Conservation (phyloP, 2,797 vertebrate genomes). For the Varecia variegata region DNA sequence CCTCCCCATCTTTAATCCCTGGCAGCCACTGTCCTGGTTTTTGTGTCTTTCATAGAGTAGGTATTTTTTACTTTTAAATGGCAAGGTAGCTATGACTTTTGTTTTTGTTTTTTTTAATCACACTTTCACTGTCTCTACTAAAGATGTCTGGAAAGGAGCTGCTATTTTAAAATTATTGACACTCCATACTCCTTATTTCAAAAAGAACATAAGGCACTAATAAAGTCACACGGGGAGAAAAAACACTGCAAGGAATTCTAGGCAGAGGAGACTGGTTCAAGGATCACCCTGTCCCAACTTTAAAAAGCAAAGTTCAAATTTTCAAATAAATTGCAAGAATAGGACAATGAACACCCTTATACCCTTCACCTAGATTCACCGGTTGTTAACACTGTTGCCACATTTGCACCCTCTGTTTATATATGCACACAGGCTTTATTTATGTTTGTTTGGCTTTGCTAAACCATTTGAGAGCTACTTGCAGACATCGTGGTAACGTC, state of each 20-base stretch:
- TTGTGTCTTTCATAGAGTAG: background rate
- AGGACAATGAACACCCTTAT: rapidly evolving
- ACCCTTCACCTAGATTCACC: background rate
- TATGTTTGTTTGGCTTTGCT: background rate
- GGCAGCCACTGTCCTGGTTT: background rate
- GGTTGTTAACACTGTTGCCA: too few species aligned
- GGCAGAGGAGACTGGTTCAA: background rate
- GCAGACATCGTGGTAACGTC: background rate
- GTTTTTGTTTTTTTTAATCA: background rate
- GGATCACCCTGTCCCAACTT: too few species aligned
- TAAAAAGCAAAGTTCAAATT: background rate
- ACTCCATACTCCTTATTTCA: background rate
- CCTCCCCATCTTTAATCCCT: background rate
- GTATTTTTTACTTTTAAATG: background rate
- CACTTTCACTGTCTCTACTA: background rate
- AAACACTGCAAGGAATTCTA: background rate
- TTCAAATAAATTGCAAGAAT: background rate
- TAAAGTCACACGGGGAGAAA: background rate
- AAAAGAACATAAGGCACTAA: background rate
- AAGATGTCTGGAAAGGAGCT: background rate
- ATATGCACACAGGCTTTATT: background rate
- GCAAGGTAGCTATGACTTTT: background rate
- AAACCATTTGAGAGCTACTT: background rate
- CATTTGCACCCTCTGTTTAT: background rate
- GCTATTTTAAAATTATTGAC: background rate